Conservation (phyloP, 1,140 invertebrate genomes). For the Aphelinus atriplicis region DNA sequence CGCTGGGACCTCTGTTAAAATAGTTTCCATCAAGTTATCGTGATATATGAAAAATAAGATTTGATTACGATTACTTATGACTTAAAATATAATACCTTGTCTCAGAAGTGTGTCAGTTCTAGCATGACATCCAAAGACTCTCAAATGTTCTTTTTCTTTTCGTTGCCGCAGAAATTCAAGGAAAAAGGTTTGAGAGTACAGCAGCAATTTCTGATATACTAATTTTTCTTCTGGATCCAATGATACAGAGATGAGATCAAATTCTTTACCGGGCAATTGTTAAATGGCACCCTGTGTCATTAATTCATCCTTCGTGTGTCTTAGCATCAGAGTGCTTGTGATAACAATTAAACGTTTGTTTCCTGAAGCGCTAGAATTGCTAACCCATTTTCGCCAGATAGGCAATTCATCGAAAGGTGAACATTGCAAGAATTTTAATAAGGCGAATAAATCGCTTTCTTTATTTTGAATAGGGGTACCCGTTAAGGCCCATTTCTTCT, state of each 20-base stretch:
- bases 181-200: conserved; percentile 75
- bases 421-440: conserved; percentile 85
- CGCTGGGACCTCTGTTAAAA: conserved; percentile 3
- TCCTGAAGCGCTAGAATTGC: conserved; percentile 78
- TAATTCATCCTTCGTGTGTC: conserved; percentile 81
- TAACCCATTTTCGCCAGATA: conserved; percentile 73
- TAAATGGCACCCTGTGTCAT: conserved; percentile 67
- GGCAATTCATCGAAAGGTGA: conserved; percentile 85
- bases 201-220: conserved; percentile 76
- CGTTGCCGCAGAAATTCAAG: conserved; percentile 78
- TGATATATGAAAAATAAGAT: too few relatives aligned
- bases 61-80: too few relatives aligned
- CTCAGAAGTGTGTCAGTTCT: conserved; percentile 63
- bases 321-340: conserved; percentile 79
- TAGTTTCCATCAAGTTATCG: neutral
- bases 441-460: conserved; percentile 85
- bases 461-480: conserved; percentile 97
- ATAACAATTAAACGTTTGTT: conserved; percentile 79
- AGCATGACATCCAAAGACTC: conserved; percentile 74
- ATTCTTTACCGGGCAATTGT: conserved; percentile 71
- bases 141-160: conserved; percentile 73
- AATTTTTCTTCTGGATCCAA: conserved; percentile 75
- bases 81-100: conserved; percentile 13
- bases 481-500: conserved; percentile 85
- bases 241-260: conserved; percentile 66